These are phyloP conservation scores for Zeus faber DNA, from an alignment of 2,113 vertebrate genomes.

Conservation along the genomic window DNA sequence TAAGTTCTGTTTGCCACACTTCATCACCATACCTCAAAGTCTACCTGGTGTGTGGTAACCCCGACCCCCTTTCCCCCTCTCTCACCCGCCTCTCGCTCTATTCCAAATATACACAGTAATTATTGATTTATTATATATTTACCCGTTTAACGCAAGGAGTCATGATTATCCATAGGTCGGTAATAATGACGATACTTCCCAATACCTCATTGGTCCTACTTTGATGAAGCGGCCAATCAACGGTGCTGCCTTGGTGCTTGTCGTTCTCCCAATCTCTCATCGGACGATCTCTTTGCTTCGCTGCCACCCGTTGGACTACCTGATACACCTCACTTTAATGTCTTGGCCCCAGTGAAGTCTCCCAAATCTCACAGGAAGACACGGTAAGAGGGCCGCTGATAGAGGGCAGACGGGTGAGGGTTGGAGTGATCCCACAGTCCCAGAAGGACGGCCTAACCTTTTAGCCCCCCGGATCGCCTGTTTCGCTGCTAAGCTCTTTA, in stretches of 20 bases:
- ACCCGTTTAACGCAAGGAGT: no score
- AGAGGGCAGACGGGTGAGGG: constrained; percentile 7
- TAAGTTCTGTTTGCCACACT: constrained; percentile 63
- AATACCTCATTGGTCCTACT: constrained; percentile 51
- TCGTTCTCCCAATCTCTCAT: constrained; percentile 39
- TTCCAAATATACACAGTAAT: no score
- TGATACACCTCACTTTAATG: constrained; percentile 42
- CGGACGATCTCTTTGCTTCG: constrained; percentile 31
- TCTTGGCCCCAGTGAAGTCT: constrained; percentile 26
- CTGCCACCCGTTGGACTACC: neutral
- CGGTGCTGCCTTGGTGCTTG: constrained; percentile 21
- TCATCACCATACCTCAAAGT: constrained; percentile 63
- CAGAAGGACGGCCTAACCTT: constrained; percentile 19
- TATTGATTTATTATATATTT: no score
- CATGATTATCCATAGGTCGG: no score
- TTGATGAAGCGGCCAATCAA: constrained; percentile 34
- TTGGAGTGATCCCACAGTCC: constrained; percentile 18
- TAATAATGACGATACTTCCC: constrained; percentile 27
- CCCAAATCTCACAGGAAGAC: constrained; percentile 13
- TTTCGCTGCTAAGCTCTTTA: constrained; percentile 21
- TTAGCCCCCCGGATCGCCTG: constrained; percentile 19
- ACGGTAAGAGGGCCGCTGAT: constrained; percentile 3
- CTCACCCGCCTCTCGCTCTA: no score
- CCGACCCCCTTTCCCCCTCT: no score
- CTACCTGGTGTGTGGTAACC: constrained; percentile 36